Evolutionary conservation across 2,888 invertebrate species (phyloP).

Genomic region (Torymus aiolomorphi): DNA sequence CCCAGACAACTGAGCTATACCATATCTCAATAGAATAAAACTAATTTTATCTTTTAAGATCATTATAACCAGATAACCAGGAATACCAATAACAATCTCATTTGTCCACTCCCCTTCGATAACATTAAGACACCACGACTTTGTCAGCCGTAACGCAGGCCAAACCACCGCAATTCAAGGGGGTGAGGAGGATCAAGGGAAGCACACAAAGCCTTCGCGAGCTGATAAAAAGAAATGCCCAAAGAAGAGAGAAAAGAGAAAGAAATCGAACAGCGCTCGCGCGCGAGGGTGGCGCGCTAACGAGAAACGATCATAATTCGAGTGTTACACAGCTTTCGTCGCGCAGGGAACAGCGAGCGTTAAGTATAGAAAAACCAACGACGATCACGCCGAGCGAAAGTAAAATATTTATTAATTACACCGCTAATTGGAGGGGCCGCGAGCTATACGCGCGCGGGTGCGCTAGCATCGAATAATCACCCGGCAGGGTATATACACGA

Average conservation of each 20-base stretch:
- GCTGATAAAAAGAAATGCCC: neutral
- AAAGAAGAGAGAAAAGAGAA: conserved; percentile 13
- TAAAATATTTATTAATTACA: conserved; percentile 70
- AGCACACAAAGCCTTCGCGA: conserved; percentile 15
- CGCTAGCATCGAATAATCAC: conserved; percentile 44
- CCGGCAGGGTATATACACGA: neutral
- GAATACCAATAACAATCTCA: too few species aligned
- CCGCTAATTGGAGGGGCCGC: conserved; percentile 63
- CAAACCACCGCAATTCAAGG: neutral
- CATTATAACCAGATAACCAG: too few species aligned
- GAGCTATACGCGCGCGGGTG: conserved; percentile 51
- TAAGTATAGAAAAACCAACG: conserved; percentile 42
- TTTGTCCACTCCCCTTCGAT: too few species aligned
- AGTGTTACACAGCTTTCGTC: conserved; percentile 51
- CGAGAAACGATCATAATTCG: conserved; percentile 50
- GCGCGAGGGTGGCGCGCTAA: conserved; percentile 17
- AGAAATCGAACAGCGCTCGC: conserved; percentile 7
- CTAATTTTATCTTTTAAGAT: too few species aligned
- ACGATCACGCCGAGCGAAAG: conserved; percentile 52
- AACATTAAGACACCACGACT: neutral
- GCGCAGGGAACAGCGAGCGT: conserved; percentile 47
- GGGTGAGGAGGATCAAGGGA: conserved; percentile 16
- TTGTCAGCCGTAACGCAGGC: neutral
- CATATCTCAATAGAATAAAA: too few species aligned
- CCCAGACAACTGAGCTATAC: too few species aligned